Conservation (phyloP, 1,140 invertebrate species). For the Musca vetustissima region DNA sequence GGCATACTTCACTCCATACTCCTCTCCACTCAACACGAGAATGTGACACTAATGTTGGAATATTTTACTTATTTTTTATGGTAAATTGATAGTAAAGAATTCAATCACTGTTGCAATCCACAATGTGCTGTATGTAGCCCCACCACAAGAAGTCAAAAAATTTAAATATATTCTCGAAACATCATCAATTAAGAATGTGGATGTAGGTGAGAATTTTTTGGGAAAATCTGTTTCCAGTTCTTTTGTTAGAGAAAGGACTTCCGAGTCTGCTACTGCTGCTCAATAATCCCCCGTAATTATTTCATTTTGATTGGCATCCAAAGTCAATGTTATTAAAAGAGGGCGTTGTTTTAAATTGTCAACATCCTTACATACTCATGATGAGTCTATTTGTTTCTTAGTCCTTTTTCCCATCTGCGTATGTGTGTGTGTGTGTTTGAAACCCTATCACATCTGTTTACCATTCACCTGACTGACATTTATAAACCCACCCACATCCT, state of each 20-base stretch:
- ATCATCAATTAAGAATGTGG: not conserved
- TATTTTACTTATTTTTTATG: not conserved
- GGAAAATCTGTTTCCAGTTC: not conserved
- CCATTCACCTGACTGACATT: constrained; percentile 20
- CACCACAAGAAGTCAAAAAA: not conserved
- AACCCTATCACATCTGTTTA: constrained; percentile 8
- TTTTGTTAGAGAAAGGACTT: not conserved
- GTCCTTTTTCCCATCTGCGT: not conserved
- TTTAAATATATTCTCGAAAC: not conserved
- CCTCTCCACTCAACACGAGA: not conserved
- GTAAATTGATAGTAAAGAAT: not conserved
- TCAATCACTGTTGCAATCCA: not conserved
- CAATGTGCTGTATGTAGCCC: too few relatives aligned
- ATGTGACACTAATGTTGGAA: not conserved
- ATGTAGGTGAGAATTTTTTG: not conserved
- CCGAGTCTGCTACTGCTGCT: not conserved
- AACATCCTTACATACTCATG: too few relatives aligned
- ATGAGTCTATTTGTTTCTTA: too few relatives aligned
- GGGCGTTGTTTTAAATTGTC: too few relatives aligned
- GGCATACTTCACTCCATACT: not conserved
- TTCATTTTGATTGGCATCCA: constrained; percentile 17
- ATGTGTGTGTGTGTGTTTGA: not conserved
- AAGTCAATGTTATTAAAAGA: constrained; percentile 10
- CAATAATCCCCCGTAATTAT: constrained; percentile 13
- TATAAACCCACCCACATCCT: constrained; percentile 9